Conservation (phyloP, 1,140 invertebrate species). For the Procambarus clarkii region DNA sequence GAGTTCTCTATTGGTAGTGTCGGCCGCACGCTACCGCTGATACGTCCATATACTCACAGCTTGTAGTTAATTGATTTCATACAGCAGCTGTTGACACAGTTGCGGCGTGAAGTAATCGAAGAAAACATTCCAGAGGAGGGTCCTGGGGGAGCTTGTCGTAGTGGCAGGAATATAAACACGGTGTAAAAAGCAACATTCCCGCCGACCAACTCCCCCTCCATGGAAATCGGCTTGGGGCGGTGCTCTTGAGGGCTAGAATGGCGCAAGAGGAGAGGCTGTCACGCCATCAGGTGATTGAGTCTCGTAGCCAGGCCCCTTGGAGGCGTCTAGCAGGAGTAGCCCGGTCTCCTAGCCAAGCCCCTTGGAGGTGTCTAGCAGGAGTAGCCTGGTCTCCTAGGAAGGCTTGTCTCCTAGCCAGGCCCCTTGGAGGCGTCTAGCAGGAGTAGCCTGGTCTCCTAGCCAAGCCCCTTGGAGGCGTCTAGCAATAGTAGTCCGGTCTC, state of each 20-base stretch:
- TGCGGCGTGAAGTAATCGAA: neutral
- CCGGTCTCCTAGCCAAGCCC: neutral
- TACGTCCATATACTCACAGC: too few species aligned
- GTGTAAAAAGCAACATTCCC: neutral
- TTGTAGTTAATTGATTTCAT: neutral
- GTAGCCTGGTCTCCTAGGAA: too few species aligned
- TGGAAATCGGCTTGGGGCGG: neutral
- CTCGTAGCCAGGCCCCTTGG: neutral
- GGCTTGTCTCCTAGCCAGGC: neutral
- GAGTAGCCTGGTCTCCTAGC: neutral
- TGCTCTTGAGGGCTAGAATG: neutral
- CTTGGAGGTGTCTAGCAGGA: too few species aligned
- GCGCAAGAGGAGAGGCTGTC: neutral
- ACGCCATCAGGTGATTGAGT: constrained; percentile 21
- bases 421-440: too few species aligned
- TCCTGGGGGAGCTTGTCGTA: neutral
- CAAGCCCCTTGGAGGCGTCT: neutral
- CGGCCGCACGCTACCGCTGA: too few species aligned
- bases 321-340: too few species aligned
- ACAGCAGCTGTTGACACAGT: neutral
- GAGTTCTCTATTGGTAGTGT: neutral
- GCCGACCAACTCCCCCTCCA: neutral
- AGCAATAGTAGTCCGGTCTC: too few species aligned
- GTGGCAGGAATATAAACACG: neutral
- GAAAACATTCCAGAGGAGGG: neutral